Conservation (phyloP, 2,888 invertebrate genomes). For the Clistopyga incitator region DNA sequence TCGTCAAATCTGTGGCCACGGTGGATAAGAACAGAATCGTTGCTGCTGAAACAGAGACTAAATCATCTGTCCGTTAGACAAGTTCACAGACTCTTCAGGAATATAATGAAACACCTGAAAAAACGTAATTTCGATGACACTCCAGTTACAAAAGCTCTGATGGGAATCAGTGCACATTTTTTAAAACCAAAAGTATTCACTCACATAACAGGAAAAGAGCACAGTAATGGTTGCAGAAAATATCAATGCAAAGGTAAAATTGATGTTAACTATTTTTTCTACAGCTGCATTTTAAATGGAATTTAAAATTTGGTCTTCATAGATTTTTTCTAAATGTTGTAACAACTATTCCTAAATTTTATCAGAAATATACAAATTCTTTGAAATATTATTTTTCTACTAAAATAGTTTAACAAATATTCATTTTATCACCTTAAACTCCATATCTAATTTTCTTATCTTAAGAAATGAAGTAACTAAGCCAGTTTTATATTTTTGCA, state of each 20-base stretch:
- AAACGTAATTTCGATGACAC: constrained; percentile 62
- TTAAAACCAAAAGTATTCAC: constrained; percentile 72
- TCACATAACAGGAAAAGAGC: constrained; percentile 74
- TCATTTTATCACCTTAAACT: not conserved
- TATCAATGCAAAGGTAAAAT: constrained; percentile 75
- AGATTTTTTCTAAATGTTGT: too few relatives aligned
- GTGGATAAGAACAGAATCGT: constrained; percentile 77
- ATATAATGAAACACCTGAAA: constrained; percentile 72
- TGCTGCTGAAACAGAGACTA: constrained; percentile 77
- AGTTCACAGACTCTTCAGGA: constrained; percentile 77
- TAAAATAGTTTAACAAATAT: not conserved
- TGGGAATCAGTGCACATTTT: constrained; percentile 72
- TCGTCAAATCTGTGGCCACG: constrained; percentile 75
- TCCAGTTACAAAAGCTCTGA: constrained; percentile 71
- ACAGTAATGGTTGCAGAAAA: constrained; percentile 71
- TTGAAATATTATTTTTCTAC: too few relatives aligned
- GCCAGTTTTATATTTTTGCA: constrained; percentile 77
- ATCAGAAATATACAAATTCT: too few relatives aligned
- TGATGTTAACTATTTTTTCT: not conserved
- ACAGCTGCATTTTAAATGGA: not conserved
- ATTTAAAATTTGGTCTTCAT: too few relatives aligned
- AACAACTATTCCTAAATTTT: too few relatives aligned
- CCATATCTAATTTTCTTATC: constrained; percentile 8
- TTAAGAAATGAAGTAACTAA: constrained; percentile 14
- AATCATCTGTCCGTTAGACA: constrained; percentile 74